Evolutionary conservation across 2,797 vertebrate genomes (phyloP), one percentile per base, ranked within the genome.

Genomic region (Gymnothorax javanicus): DNA sequence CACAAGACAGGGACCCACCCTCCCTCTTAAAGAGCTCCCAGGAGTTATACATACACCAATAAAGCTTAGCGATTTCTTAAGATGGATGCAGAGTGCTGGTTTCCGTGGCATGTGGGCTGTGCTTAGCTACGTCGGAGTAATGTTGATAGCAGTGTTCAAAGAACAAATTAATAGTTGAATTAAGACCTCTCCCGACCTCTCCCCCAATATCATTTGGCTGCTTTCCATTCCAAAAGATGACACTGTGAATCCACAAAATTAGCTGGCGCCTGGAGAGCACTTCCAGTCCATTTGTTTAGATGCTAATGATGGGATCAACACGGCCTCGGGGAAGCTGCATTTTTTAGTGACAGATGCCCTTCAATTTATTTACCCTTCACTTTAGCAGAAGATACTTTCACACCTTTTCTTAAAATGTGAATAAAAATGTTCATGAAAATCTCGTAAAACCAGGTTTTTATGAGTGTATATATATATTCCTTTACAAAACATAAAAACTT

Each of bases 51-150:
- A 73, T 15, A 4, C 58, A 43, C 33, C 33, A 43, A 43, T 8
- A 25, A 81, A 59, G 52, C 58, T 71, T 17, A 20, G 73, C 75
- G 57, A 62, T 52, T 23, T 54, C 75, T 79, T 17, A 50, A 3
- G 50, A 79, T 13, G 75, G 75, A 20, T 20, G 52, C 17, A 2
- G 52, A 56, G 56, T 13, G 4, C 52, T 62, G 8, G 64, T 75
- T 59, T 2, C 92, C 54, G 93, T 88, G 87, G 93, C 93, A 93
- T 93, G 92, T 93, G 94, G 94, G 95, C 96, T 96, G 95, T 96
- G 96, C 95, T 96, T 96, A 96, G 94, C 96, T 94, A 93, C 96
- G 94, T n/a, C 90, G 94, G 95, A 95, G 95, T 92, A 95, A 93
- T 25, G 69, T n/a, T 25, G 93, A 95, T 93, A 92, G 91, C 91